A percentile compares a stretch with the other conserved stretches of the same genome.
Evolutionary conservation across 2,888 invertebrate species (phyloP).

Genomic region (Ophion ellenae): DNA sequence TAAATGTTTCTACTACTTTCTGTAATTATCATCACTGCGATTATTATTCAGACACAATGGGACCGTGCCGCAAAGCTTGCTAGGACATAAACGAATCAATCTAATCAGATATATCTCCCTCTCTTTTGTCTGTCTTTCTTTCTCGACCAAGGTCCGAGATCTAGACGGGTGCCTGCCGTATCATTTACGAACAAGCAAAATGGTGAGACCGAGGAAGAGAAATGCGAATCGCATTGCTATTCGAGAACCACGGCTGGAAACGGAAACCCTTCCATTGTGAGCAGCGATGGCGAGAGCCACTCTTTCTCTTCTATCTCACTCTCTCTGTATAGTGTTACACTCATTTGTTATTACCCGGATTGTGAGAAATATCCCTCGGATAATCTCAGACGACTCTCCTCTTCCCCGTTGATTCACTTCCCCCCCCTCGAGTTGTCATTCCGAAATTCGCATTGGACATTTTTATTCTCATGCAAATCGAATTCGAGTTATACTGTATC

Average conservation of each 20-base stretch:
- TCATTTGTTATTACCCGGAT: constrained; percentile 70
- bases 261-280: constrained; percentile 80
- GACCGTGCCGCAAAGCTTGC: no score
- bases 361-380: constrained; percentile 65
- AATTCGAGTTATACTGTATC: no score
- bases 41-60: no score
- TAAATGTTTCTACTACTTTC: no score
- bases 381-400: constrained; percentile 16
- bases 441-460: no score
- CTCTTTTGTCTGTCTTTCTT: no score
- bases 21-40: no score
- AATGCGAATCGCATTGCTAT: constrained; percentile 76
- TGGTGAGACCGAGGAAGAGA: constrained; percentile 39
- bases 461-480: no score
- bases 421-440: background rate
- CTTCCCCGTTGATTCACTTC: constrained; percentile 40
- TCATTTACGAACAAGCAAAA: constrained; percentile 48
- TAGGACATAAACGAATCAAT: no score
- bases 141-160: background rate
- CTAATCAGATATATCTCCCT: no score
- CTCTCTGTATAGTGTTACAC: constrained; percentile 34
- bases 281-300: constrained; percentile 45
- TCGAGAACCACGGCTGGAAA: constrained; percentile 78
- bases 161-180: constrained; percentile 42
- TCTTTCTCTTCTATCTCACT: constrained; percentile 19